Evolutionary conservation across 2,113 vertebrate genomes (phyloP), one percentile per base, ranked within the genome.

Genomic region (Ariopsis seemanni): DNA sequence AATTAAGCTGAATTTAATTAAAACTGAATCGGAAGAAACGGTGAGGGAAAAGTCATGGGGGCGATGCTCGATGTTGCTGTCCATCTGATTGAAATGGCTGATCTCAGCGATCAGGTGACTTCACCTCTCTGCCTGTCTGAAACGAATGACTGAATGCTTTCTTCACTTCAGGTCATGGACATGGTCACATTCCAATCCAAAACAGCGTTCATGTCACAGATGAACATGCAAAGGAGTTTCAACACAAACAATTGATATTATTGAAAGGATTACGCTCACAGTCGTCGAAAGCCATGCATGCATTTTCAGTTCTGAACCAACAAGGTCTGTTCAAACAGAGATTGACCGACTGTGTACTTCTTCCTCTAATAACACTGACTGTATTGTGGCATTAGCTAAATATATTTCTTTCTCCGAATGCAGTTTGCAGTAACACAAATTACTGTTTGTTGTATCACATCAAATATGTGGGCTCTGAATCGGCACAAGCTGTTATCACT

Each of bases 401-500:
- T 57, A 77, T 62, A 82, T 82, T 62, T 53, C 48, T 53, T 67
- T 34, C 57, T 85, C 55, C 17, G 4, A 50, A 62, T 22, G 79
- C 60, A 63, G 74, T 55, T 86, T 55, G 48, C n/a, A 11, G 50
- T 67, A 79, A 53, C 85, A 34, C 77, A 58, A 58, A 57, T 86
- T 81, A 69, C 57, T 86, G 62, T 71, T 86, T 55, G 30, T 67
- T 22, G 42, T 75, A 63, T 25, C 69, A 52, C n/a, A 18, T 87
- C 50, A 25, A 86, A 71, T 63, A 20, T 20, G 84, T 4, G 55
- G 42, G 86, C 90, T 75, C 88, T 86, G 89, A 87, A 62, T 8
- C 86, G 85, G 87, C 86, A n/a, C 30, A 34, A 81, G 82, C 67
- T 87, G 57, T 60, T 87, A 67, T 92, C 90, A 92, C 90, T 79